These are phyloP conservation scores for Danaus plexippus DNA, from an alignment of 1,140 invertebrate species.

Conservation along the genomic window DNA sequence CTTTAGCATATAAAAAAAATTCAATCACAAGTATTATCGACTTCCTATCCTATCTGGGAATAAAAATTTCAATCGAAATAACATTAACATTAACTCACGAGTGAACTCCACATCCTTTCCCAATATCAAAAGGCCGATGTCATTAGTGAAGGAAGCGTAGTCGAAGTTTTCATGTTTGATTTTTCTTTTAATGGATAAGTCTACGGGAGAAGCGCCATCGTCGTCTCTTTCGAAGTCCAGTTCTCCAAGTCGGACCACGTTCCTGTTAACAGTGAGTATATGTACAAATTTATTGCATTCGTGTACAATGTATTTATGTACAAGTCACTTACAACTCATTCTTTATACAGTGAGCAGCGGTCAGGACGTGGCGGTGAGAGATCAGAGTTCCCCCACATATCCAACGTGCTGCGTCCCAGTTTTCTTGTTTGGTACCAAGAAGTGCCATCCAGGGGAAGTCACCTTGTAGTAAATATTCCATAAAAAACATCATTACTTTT, in stretches of 20 bases:
- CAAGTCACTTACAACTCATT: conserved; percentile 11
- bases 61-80: too few relatives aligned
- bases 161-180: conserved; percentile 79
- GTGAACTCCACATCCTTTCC: conserved; percentile 71
- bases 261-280: conserved; percentile 63
- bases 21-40: too few relatives aligned
- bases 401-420: conserved; percentile 70
- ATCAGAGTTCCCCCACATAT: conserved; percentile 89
- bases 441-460: conserved; percentile 82
- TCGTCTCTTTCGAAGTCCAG: conserved; percentile 76
- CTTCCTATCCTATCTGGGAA: too few relatives aligned
- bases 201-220: conserved; percentile 76
- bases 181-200: conserved; percentile 74
- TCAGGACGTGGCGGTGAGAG: conserved; percentile 80
- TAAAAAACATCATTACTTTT: too few relatives aligned
- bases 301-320: too few relatives aligned
- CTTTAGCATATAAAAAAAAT: too few relatives aligned
- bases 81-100: conserved; percentile 53
- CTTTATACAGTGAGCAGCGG: conserved; percentile 87
- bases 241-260: conserved; percentile 80
- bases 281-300: too few relatives aligned
- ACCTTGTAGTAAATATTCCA: conserved; percentile 47
- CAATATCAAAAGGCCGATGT: conserved; percentile 83
- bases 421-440: conserved; percentile 74
- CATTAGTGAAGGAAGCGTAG: conserved; percentile 76